A percentile compares a stretch with the other conserved stretches of the same genome.
Evolutionary conservation across 2,113 vertebrate species (phyloP).

Genomic region (Ia io): DNA sequence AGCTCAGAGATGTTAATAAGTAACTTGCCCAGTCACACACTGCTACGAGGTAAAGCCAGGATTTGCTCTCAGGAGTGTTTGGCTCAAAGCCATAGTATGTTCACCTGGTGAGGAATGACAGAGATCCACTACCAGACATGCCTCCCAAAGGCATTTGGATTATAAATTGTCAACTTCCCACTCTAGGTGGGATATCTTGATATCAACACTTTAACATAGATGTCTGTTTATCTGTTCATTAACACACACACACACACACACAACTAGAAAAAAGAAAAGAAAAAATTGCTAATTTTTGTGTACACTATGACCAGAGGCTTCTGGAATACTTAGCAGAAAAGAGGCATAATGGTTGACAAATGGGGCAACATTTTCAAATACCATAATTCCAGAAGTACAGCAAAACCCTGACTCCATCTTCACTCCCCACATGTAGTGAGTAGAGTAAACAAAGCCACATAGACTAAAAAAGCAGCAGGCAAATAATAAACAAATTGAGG

Average conservation of each 20-base stretch:
- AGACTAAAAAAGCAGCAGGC: constrained; percentile 68
- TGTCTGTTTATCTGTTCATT: not conserved
- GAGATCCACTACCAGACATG: not conserved
- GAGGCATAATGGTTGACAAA: constrained; percentile 53
- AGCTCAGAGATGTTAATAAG: constrained; percentile 5
- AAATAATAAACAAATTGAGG: constrained; percentile 58
- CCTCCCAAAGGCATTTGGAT: not conserved
- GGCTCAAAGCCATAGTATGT: not conserved
- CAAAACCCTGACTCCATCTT: constrained; percentile 34
- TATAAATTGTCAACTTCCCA: not conserved
- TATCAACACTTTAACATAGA: not conserved
- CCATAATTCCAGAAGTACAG: constrained; percentile 61
- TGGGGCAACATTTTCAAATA: constrained; percentile 42
- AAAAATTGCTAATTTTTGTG: constrained; percentile 39
- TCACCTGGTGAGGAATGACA: not conserved
- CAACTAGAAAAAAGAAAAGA: not conserved
- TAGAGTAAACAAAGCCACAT: constrained; percentile 50
- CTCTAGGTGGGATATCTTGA: not conserved
- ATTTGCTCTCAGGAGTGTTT: not conserved
- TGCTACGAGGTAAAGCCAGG: not conserved
- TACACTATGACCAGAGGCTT: constrained; percentile 39
- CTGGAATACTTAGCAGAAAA: constrained; percentile 46
- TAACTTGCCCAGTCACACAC: not conserved
- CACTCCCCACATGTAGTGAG: constrained; percentile 43
- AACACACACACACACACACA: not conserved